Evolutionary conservation across 2,113 vertebrate species (phyloP).

Genomic region (Glareola pratincola): DNA sequence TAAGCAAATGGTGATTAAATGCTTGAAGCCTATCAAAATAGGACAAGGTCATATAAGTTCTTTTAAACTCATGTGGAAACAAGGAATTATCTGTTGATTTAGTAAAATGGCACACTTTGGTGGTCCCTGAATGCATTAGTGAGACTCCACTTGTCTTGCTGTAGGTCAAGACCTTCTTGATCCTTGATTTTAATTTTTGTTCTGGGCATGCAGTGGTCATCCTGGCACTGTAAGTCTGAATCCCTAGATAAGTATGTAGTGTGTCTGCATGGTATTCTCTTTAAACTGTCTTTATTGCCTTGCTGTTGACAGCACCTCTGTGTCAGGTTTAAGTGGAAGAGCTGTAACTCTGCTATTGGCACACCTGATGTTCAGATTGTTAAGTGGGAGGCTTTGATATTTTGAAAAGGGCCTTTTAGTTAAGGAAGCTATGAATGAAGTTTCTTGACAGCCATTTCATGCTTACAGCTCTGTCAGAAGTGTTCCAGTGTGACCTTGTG

Average conservation of each 20-base stretch:
- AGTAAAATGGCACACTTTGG: neutral
- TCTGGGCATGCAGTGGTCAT: neutral
- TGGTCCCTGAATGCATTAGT: neutral
- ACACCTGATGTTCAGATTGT: neutral
- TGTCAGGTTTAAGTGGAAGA: neutral
- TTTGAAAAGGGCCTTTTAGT: neutral
- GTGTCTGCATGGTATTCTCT: neutral
- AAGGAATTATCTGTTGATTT: neutral
- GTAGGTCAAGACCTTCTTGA: neutral
- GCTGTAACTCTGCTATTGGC: neutral
- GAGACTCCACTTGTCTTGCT: neutral
- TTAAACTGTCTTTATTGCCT: neutral
- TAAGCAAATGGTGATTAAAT: neutral
- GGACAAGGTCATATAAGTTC: neutral
- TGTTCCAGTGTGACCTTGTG: neutral
- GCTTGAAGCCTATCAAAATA: neutral
- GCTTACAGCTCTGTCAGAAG: neutral
- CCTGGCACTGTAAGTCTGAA: neutral
- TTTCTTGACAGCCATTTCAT: neutral
- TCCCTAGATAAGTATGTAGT: accelerated
- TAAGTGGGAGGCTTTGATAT: neutral
- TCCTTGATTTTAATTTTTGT: neutral
- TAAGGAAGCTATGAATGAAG: neutral
- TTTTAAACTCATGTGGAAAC: neutral
- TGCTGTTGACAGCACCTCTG: neutral